Evolutionary conservation across 2,113 vertebrate genomes (phyloP).

Genomic region (Trachemys scripta): DNA sequence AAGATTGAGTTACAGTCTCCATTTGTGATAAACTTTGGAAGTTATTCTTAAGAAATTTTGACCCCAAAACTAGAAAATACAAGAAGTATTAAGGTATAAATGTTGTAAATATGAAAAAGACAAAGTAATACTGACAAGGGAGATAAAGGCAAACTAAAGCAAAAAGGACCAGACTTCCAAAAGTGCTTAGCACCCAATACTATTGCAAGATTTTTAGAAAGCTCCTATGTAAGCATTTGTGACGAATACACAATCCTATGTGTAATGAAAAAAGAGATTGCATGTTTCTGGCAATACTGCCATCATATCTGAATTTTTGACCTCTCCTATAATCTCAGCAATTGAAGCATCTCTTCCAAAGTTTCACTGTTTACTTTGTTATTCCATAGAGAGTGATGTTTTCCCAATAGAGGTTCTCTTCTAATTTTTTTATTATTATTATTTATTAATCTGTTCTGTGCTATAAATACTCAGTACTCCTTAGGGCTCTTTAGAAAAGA

Average conservation of each 20-base stretch:
- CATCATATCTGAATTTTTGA: not conserved
- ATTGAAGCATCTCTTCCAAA: not conserved
- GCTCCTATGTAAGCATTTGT: not conserved
- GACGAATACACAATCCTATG: not conserved
- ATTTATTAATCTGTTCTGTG: not conserved
- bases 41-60: not conserved
- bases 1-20: constrained; percentile 40
- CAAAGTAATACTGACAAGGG: not conserved
- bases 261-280: not conserved
- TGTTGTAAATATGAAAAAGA: not conserved
- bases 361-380: not conserved
- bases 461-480: constrained; percentile 25
- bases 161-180: not conserved
- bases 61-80: not conserved
- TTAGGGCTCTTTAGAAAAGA: constrained; percentile 26
- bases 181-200: not conserved
- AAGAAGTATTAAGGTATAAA: accelerated
- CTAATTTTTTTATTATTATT: not conserved
- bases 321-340: not conserved
- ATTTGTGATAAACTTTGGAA: not conserved
- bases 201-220: not conserved
- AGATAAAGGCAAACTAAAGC: not conserved
- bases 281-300: no score
- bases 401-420: not conserved
- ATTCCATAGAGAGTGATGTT: constrained; percentile 10